A percentile compares a stretch with the other conserved stretches of the same genome.
phyloP scores from a whole-genome alignment of 2,888 invertebrate species.

The Pristionchus maxplancki region DNA sequence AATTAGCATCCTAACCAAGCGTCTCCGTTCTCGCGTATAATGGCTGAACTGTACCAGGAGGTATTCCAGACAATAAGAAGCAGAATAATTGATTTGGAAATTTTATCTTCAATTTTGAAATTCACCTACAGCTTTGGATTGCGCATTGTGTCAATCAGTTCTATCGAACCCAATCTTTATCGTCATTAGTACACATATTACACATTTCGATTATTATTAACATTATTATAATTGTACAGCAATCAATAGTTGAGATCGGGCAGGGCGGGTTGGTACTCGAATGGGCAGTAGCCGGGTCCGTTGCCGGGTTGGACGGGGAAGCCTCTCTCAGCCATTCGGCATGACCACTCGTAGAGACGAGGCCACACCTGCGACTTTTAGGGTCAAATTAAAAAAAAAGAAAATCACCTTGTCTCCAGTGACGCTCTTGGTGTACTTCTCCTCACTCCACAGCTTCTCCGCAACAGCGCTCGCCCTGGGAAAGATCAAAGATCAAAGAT shows the following conservation, averaged over 20 bases:
- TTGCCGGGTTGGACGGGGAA: constrained; percentile 53
- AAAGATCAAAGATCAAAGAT: constrained; percentile 36
- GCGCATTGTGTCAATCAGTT: too few species aligned
- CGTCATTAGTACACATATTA: background rate
- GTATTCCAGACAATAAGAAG: too few species aligned
- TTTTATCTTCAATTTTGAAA: too few species aligned
- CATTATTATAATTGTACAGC: background rate
- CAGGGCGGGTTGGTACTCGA: constrained; percentile 51
- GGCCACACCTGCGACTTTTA: constrained; percentile 43
- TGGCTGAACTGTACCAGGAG: too few species aligned
- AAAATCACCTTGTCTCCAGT: constrained; percentile 30
- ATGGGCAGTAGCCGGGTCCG: constrained; percentile 53
- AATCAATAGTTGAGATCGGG: constrained; percentile 51
- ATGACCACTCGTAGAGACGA: constrained; percentile 52
- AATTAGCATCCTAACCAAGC: too few species aligned
- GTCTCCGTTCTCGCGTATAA: too few species aligned
- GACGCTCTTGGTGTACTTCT: constrained; percentile 45
- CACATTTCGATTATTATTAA: background rate
- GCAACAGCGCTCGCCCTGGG: constrained; percentile 49
- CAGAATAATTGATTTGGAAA: too few species aligned
- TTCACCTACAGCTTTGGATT: too few species aligned
- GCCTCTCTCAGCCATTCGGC: constrained; percentile 51
- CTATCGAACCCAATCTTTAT: background rate
- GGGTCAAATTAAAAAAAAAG: background rate
- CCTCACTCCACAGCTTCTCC: constrained; percentile 52